phyloP scores from a whole-genome alignment of 2,888 invertebrate genomes.

The Clivina fossor region DNA sequence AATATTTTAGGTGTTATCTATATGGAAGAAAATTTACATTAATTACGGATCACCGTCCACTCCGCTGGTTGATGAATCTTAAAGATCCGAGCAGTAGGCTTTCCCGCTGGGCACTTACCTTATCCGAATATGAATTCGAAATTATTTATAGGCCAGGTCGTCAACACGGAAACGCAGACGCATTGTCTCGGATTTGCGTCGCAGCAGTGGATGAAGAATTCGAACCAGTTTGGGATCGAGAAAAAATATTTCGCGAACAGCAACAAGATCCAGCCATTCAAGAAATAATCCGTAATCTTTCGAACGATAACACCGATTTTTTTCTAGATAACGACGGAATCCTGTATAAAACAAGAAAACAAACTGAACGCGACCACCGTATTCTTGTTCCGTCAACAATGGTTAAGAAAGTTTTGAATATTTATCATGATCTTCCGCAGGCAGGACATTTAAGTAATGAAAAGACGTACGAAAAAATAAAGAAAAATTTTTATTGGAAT shows the following conservation, averaged over 20 bases:
- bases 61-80: conserved; percentile 35
- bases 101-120: conserved; percentile 35
- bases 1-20: conserved; percentile 41
- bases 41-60: conserved; percentile 40
- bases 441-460: too few species aligned
- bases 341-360: too few species aligned
- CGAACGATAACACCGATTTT: too few species aligned
- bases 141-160: conserved; percentile 13
- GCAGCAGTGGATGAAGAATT: background rate
- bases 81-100: conserved; percentile 38
- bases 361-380: too few species aligned
- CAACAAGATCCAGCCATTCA: background rate
- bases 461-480: conserved; percentile 36
- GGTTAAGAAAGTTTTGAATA: too few species aligned
- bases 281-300: too few species aligned
- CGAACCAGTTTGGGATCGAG: conserved; percentile 11
- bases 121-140: conserved; percentile 17
- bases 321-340: too few species aligned
- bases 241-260: conserved; percentile 6
- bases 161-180: conserved; percentile 11
- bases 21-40: conserved; percentile 40
- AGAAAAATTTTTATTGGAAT: conserved; percentile 41
- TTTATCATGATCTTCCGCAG: too few species aligned
- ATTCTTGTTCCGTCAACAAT: too few species aligned
- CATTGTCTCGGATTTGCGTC: conserved; percentile 6